phyloP scores from a whole-genome alignment of 2,113 vertebrate genomes.

The Tricholaema leucomelas region DNA sequence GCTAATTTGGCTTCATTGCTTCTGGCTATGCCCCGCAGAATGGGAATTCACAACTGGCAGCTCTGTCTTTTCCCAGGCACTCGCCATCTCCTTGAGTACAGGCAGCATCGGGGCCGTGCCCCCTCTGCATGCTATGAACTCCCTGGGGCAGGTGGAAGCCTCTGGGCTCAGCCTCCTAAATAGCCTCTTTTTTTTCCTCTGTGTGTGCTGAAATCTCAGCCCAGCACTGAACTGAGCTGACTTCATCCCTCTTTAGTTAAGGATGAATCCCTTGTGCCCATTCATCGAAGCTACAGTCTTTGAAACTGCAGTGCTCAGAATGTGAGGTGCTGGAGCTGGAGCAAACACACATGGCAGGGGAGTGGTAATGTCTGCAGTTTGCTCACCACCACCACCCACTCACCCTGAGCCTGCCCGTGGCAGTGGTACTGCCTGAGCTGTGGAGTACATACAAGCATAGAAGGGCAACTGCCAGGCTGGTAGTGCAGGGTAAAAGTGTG shows the following conservation, averaged over 20 bases:
- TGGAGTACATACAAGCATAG: not conserved
- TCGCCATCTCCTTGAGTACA: rapidly evolving
- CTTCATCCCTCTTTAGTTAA: not conserved
- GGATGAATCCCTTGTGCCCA: not conserved
- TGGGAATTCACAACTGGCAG: not conserved
- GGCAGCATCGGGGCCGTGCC: not conserved
- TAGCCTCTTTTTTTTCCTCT: not conserved
- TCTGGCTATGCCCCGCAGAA: not conserved
- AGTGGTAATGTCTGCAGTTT: not conserved
- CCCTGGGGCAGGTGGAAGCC: not conserved
- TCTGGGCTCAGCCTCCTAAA: not conserved
- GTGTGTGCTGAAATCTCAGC: not conserved
- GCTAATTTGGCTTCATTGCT: not conserved
- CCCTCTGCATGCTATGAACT: rapidly evolving
- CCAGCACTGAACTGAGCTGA: not conserved
- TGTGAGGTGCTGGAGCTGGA: rapidly evolving
- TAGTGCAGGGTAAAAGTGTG: rapidly evolving
- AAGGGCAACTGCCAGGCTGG: not conserved
- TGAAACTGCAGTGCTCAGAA: not conserved
- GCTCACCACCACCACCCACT: not conserved
- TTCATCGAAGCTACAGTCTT: not conserved
- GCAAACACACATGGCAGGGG: not conserved
- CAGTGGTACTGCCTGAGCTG: not conserved
- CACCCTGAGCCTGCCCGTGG: rapidly evolving
- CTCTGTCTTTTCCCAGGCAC: rapidly evolving